Evolutionary conservation across 2,797 vertebrate species (phyloP).

Genomic region (Sebastes steindachneri): DNA sequence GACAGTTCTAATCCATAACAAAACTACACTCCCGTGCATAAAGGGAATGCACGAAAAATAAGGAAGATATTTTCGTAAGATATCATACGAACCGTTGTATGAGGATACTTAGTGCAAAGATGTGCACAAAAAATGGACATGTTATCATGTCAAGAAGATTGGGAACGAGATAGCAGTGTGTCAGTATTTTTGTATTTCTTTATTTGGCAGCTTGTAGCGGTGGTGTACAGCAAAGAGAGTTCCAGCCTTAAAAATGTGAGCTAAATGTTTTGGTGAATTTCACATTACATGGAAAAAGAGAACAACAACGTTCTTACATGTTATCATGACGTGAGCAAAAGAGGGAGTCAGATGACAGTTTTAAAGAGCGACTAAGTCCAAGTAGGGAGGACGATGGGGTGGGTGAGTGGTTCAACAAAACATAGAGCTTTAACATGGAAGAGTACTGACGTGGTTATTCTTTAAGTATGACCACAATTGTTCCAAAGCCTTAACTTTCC

Average conservation of each 20-base stretch:
- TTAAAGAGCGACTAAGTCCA: neutral
- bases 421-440: neutral
- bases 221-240: neutral
- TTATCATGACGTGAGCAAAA: neutral
- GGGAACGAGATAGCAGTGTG: neutral
- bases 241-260: neutral
- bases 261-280: neutral
- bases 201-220: too few relatives aligned
- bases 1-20: neutral
- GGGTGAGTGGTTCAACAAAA: fast-evolving
- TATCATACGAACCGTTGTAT: too few relatives aligned
- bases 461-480: neutral
- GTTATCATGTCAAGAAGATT: neutral
- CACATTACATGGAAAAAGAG: neutral
- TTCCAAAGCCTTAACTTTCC: neutral
- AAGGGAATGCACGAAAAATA: too few relatives aligned
- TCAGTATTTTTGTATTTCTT: too few relatives aligned
- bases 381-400: fast-evolving
- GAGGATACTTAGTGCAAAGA: neutral
- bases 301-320: neutral
- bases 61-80: too few relatives aligned
- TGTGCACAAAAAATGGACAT: neutral
- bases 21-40: neutral
- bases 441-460: neutral
- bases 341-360: neutral